Evolutionary conservation across 1,140 invertebrate species (phyloP).

Genomic region (Myzus persicae): DNA sequence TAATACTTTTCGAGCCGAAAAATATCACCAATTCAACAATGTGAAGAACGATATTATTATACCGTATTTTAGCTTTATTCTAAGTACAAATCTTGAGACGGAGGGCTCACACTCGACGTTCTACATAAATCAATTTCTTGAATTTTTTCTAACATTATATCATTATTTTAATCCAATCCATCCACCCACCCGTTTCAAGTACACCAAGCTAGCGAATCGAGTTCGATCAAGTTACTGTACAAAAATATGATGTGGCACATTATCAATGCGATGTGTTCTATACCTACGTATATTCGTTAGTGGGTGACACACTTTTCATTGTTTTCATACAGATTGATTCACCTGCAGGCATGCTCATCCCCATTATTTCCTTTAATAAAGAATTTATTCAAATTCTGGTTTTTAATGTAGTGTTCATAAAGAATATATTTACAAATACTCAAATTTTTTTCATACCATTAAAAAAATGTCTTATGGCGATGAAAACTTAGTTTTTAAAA

Average conservation of each 20-base stretch:
- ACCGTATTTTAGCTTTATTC: background rate
- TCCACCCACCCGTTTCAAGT: background rate
- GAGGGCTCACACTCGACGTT: background rate
- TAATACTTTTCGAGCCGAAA: background rate
- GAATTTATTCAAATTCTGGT: background rate
- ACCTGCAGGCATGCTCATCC: background rate
- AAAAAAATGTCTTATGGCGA: background rate
- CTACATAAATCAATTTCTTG: background rate
- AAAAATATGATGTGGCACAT: background rate
- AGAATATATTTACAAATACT: background rate
- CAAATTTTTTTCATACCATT: background rate
- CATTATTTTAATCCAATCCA: too few relatives aligned
- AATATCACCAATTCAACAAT: background rate
- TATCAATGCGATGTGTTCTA: background rate
- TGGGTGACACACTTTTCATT: background rate
- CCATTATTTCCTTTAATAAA: background rate
- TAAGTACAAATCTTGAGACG: background rate
- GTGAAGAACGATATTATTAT: background rate
- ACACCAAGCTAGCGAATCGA: background rate
- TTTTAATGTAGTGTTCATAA: background rate
- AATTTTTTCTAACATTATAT: too few relatives aligned
- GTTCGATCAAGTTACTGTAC: background rate
- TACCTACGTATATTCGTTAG: background rate
- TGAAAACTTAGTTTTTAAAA: background rate
- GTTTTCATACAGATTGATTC: background rate